These are phyloP conservation scores for Drosophila athabasca DNA, from an alignment of 1,140 invertebrate genomes.

Conservation along the genomic window DNA sequence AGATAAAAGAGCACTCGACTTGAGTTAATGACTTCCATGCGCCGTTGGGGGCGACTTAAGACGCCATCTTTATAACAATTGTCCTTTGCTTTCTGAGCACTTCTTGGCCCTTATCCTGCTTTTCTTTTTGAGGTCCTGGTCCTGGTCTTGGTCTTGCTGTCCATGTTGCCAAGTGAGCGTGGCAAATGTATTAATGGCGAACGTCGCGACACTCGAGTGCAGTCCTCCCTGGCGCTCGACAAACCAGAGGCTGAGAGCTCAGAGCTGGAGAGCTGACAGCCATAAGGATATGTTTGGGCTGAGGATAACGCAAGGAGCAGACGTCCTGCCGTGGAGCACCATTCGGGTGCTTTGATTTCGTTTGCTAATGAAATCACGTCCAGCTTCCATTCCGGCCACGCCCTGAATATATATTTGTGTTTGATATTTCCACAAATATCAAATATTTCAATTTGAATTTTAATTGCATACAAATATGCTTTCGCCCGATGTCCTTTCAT, in stretches of 20 bases:
- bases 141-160: constrained; percentile 20
- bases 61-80: constrained; percentile 73
- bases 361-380: constrained; percentile 75
- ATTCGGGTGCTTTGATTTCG: constrained; percentile 60
- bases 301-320: constrained; percentile 14
- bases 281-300: constrained; percentile 18
- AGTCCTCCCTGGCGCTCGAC: constrained; percentile 26
- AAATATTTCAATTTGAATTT: constrained; percentile 62
- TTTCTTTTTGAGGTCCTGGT: constrained; percentile 8
- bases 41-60: constrained; percentile 69
- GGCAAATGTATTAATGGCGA: constrained; percentile 77
- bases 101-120: constrained; percentile 28
- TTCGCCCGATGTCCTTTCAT: constrained; percentile 18
- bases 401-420: constrained; percentile 27
- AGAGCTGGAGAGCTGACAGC: neutral
- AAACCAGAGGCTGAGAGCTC: no score
- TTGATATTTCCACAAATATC: constrained; percentile 30
- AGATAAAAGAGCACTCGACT: constrained; percentile 76
- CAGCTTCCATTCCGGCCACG: constrained; percentile 30
- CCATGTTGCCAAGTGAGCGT: constrained; percentile 71
- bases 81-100: constrained; percentile 34
- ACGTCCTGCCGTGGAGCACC: constrained; percentile 47
- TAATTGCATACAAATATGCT: constrained; percentile 56
- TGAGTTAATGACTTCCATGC: constrained; percentile 75
- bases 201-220: constrained; percentile 74